Evolutionary conservation across 2,113 vertebrate species (phyloP).

Genomic region (Phrynosoma platyrhinos): DNA sequence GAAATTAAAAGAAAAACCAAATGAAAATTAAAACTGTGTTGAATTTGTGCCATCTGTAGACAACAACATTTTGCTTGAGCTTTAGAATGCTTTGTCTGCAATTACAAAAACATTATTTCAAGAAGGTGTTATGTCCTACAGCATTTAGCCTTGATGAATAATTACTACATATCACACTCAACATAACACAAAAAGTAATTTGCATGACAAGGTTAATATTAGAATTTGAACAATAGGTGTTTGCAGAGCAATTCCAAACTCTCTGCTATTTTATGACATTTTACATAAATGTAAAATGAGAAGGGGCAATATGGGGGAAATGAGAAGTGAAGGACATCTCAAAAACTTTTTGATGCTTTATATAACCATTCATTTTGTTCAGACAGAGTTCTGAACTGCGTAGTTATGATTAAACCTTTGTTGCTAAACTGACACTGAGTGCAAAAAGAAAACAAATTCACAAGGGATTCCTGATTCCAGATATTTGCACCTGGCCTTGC

Average conservation of each 20-base stretch:
- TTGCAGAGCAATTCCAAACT: constrained; percentile 76
- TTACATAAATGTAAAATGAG: constrained; percentile 54
- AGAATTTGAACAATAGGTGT: constrained; percentile 77
- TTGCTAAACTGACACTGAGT: constrained; percentile 24
- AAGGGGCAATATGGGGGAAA: constrained; percentile 21
- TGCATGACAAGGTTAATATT: constrained; percentile 81
- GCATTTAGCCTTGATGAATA: constrained; percentile 81
- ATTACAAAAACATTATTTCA: constrained; percentile 72
- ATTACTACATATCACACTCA: constrained; percentile 76
- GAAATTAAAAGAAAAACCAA: constrained; percentile 23
- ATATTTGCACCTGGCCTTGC: background rate
- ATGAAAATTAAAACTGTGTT: constrained; percentile 34
- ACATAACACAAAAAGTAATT: constrained; percentile 76
- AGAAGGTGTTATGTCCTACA: constrained; percentile 70
- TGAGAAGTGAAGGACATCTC: constrained; percentile 72
- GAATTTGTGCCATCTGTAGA: constrained; percentile 47
- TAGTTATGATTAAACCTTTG: constrained; percentile 51
- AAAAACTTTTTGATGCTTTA: constrained; percentile 63
- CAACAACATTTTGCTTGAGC: constrained; percentile 52
- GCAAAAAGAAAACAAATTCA: background rate
- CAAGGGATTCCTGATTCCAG: background rate
- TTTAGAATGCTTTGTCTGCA: constrained; percentile 56
- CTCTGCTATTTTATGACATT: constrained; percentile 67
- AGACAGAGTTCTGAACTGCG: constrained; percentile 49
- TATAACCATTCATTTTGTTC: constrained; percentile 51